Percentiles rank a stretch among this genome's conserved stretches.
These are phyloP conservation scores for Formica aserva DNA, from an alignment of 2,888 invertebrate species.

Conservation along the genomic window DNA sequence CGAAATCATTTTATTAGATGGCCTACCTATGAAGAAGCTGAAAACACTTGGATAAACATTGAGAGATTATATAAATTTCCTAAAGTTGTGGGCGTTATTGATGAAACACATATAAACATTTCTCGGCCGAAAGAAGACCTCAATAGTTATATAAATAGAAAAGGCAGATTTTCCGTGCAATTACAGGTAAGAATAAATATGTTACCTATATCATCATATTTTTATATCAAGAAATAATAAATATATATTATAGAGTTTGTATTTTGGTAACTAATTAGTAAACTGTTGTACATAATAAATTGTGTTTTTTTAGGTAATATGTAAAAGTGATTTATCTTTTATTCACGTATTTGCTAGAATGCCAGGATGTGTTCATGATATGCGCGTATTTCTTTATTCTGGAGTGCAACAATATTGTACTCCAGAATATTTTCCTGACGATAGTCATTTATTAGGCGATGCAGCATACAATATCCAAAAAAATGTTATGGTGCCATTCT, in stretches of 20 bases:
- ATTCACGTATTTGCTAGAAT: slow-evolving; percentile 15
- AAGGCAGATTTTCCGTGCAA: slow-evolving; percentile 1
- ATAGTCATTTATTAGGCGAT: slow-evolving; percentile 21
- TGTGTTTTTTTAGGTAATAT: slow-evolving; percentile 19
- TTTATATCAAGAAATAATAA: no score
- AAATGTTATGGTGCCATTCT: slow-evolving; percentile 11
- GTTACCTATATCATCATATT: no score
- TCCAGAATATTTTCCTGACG: not conserved
- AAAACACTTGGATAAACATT: slow-evolving; percentile 12
- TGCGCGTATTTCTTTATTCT: slow-evolving; percentile 17
- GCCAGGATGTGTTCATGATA: slow-evolving; percentile 20
- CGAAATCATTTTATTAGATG: slow-evolving; percentile 15
- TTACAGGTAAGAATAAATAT: not conserved
- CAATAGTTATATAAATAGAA: slow-evolving; percentile 20
- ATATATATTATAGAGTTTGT: no score
- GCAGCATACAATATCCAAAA: slow-evolving; percentile 9
- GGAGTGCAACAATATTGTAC: slow-evolving; percentile 20
- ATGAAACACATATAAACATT: slow-evolving; percentile 10
- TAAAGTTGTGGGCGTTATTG: not conserved
- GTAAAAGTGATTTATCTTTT: slow-evolving; percentile 28
- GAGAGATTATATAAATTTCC: not conserved
- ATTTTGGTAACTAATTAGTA: not conserved
- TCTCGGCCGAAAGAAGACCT: not conserved
- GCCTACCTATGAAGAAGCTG: slow-evolving; percentile 19
- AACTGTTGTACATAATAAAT: not conserved